Base-by-base conservation (phyloP, 2,113 vertebrate genomes). In the Scatophagus argus region DNA sequence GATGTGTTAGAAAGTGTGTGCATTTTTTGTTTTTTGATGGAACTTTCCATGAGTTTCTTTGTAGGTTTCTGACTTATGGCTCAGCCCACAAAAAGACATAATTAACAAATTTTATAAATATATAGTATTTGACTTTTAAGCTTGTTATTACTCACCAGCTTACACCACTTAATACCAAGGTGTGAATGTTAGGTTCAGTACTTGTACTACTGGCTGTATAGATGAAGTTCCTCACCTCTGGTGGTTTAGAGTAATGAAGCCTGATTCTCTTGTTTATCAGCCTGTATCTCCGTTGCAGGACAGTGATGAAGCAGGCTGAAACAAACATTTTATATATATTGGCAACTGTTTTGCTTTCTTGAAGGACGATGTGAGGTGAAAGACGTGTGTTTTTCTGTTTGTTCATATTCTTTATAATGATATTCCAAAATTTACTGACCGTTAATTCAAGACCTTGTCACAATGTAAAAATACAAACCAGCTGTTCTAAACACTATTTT, bases 401-500 rank as follows among this genome's bases (percentile, higher is more conserved):
- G 8, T 59, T 44, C 23, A 21, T 74, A 56, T 36, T 56, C 12
- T n/a, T 44, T 44, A 29, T 32, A 13, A 54, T 52, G 9, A 8
- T 59, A 6, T 59, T 1, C 32, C 29, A 34, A 43, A n/a, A 54
- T 34, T 17, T 60, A 47, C 23, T 43, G 6, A 41, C 47, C 36
- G 10, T 12, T 63, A 62, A 61, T 61, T 34, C 1, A 69, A 54
- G 7, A 23, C 19, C 13, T 9, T 41, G 14, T 8, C 19, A 54
- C 44, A 21, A 8, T 2, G 17, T 46, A 29, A 76, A 51, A 34
- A 31, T 64, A 41, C 93, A 95, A 93, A 94, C 94, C 94, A 94
- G 91, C 93, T 95, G 94, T 95, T 96, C 80, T 88, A 90, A 92
- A 93, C 51, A 23, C 27, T 36, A 7, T 87, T 36, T 83, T 23